Evolutionary conservation across 2,797 vertebrate genomes (phyloP).

Genomic region (Glyptemys insculpta): DNA sequence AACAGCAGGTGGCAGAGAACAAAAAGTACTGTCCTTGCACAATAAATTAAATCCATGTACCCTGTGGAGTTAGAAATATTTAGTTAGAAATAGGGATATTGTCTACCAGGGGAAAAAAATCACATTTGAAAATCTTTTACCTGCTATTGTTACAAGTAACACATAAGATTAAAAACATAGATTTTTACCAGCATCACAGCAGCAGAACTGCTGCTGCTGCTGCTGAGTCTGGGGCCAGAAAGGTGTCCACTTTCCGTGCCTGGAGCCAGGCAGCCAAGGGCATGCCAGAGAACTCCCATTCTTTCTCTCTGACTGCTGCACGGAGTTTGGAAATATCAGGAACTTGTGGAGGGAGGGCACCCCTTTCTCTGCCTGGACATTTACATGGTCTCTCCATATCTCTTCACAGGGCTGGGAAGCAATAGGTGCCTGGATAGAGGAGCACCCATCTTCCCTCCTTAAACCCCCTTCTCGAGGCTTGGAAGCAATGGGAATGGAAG

Average conservation of each 20-base stretch:
- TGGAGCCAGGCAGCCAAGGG: neutral
- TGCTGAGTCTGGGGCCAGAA: neutral
- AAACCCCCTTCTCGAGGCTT: neutral
- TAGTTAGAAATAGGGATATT: neutral
- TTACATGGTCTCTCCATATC: neutral
- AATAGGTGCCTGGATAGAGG: neutral
- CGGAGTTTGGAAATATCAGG: slow-evolving; percentile 37
- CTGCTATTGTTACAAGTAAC: neutral
- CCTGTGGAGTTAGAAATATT: neutral
- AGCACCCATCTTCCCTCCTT: neutral
- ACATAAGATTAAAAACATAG: neutral
- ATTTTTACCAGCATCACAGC: rapidly evolving
- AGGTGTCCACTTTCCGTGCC: neutral
- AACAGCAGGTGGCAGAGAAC: slow-evolving; percentile 55
- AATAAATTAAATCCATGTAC: slow-evolving; percentile 28
- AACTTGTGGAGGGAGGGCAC: neutral
- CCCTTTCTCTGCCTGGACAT: neutral
- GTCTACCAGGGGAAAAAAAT: neutral
- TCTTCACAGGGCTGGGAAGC: neutral
- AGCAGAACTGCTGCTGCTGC: neutral
- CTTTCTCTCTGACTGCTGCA: slow-evolving; percentile 16
- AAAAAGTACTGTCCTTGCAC: neutral
- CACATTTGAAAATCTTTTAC: neutral
- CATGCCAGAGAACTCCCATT: slow-evolving; percentile 19
- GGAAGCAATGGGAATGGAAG: neutral